These are phyloP conservation scores for Trichogramma dendrolimi DNA, from an alignment of 2,888 invertebrate species.

Conservation along the genomic window DNA sequence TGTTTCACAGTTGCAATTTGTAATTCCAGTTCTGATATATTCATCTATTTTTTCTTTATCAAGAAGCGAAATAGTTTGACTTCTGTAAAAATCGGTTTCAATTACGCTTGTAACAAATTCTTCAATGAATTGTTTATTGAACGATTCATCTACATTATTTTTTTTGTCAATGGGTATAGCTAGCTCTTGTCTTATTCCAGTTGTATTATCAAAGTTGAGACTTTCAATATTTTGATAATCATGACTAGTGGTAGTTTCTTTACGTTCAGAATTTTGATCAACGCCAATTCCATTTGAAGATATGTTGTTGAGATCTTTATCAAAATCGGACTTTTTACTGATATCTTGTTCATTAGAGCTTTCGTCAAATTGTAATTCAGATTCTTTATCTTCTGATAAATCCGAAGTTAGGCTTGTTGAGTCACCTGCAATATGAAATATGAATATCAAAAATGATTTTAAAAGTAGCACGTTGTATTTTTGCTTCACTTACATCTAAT, in stretches of 20 bases:
- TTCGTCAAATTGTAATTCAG: constrained; percentile 25
- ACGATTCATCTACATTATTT: too few relatives aligned
- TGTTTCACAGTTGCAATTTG: too few relatives aligned
- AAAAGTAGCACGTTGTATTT: background rate
- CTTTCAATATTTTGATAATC: constrained; percentile 6
- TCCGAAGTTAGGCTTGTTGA: constrained; percentile 25
- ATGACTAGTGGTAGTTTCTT: constrained; percentile 18
- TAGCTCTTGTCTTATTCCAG: background rate
- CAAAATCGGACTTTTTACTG: constrained; percentile 13
- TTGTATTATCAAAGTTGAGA: background rate
- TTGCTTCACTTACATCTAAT: constrained; percentile 32
- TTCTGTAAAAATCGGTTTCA: too few relatives aligned
- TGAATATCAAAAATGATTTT: background rate
- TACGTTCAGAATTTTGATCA: constrained; percentile 26
- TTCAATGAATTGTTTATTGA: too few relatives aligned
- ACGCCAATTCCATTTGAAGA: constrained; percentile 14
- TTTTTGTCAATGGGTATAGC: background rate
- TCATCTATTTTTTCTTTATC: too few relatives aligned
- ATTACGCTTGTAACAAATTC: too few relatives aligned
- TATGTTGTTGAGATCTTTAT: background rate
- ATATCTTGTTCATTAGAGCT: constrained; percentile 8
- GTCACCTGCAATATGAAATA: constrained; percentile 18
- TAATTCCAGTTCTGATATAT: too few relatives aligned
- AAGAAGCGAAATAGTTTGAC: too few relatives aligned
- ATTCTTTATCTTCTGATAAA: constrained; percentile 25